Conservation (phyloP, 2,888 invertebrate genomes). For the Hirtodrosophila duncani region DNA sequence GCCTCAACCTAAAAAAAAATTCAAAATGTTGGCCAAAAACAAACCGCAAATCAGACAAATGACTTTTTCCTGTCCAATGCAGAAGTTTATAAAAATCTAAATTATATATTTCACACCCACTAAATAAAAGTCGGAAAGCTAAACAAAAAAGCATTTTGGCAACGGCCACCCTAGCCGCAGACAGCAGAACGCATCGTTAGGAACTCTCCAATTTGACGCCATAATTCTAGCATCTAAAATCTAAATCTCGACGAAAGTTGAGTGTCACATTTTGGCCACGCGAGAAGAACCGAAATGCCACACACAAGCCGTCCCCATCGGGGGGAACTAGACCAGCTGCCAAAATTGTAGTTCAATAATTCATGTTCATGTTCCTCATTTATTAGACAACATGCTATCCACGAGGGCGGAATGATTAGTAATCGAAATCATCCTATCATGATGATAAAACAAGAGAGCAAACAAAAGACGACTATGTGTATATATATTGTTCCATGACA, state of each 20-base stretch:
- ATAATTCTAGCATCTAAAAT: slow-evolving; percentile 30
- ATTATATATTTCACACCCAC: slow-evolving; percentile 59
- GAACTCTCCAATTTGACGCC: slow-evolving; percentile 54
- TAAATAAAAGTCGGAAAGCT: slow-evolving; percentile 35
- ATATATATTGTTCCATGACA: no score
- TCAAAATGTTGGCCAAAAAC: slow-evolving; percentile 4
- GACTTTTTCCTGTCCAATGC: slow-evolving; percentile 45
- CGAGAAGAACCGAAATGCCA: slow-evolving; percentile 48
- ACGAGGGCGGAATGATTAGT: no score
- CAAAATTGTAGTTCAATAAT: slow-evolving; percentile 51
- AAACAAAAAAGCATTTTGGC: slow-evolving; percentile 43
- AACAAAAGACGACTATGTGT: no score
- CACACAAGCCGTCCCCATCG: slow-evolving; percentile 35
- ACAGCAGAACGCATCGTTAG: slow-evolving; percentile 28
- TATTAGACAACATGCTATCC: slow-evolving; percentile 39
- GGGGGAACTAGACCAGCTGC: slow-evolving; percentile 39
- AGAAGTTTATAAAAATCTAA: slow-evolving; percentile 65
- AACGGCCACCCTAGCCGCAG: slow-evolving; percentile 26
- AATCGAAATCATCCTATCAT: no score
- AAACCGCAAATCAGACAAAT: slow-evolving; percentile 62
- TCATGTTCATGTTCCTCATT: slow-evolving; percentile 45
- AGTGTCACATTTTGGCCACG: slow-evolving; percentile 46
- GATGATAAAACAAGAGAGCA: no score
- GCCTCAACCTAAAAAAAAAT: slow-evolving; percentile 6
- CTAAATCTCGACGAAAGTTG: slow-evolving; percentile 44